Conservation (phyloP, 2,888 invertebrate species). For the Yponomeuta malinellus region DNA sequence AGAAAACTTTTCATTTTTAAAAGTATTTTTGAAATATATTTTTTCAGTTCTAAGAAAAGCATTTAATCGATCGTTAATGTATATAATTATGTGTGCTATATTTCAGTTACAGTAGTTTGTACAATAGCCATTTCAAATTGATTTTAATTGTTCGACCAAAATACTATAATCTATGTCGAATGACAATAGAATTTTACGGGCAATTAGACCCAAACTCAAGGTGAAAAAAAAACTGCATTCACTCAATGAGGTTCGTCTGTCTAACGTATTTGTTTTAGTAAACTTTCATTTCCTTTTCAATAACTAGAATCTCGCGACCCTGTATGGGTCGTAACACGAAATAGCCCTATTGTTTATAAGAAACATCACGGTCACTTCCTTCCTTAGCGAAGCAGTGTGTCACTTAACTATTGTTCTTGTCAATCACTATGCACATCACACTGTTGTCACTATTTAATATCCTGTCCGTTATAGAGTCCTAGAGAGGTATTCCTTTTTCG, state of each 20-base stretch:
- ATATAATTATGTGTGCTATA: too few relatives aligned
- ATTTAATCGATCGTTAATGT: too few relatives aligned
- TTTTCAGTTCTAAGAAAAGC: too few relatives aligned
- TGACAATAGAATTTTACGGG: not conserved
- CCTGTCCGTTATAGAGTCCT: slow-evolving; percentile 23
- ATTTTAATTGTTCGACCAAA: not conserved
- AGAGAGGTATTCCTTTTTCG: slow-evolving; percentile 13
- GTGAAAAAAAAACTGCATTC: not conserved
- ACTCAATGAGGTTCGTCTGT: not conserved
- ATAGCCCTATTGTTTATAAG: slow-evolving; percentile 18
- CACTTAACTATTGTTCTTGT: slow-evolving; percentile 25
- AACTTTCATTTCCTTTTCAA: not conserved
- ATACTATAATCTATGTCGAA: slow-evolving; percentile 7
- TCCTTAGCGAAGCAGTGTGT: slow-evolving; percentile 17
- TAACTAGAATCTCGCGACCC: not conserved
- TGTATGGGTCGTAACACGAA: not conserved
- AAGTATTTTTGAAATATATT: too few relatives aligned
- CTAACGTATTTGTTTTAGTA: not conserved
- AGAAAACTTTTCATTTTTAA: too few relatives aligned
- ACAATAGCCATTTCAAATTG: slow-evolving; percentile 22
- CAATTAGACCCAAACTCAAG: slow-evolving; percentile 4
- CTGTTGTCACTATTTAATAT: slow-evolving; percentile 16
- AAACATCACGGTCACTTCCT: slow-evolving; percentile 24
- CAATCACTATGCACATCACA: slow-evolving; percentile 27
- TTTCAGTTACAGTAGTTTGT: not conserved